Evolutionary conservation across 35 echinoderm and acorn worm species (phyloP).

Genomic region (Eucidaris tribuloides): DNA sequence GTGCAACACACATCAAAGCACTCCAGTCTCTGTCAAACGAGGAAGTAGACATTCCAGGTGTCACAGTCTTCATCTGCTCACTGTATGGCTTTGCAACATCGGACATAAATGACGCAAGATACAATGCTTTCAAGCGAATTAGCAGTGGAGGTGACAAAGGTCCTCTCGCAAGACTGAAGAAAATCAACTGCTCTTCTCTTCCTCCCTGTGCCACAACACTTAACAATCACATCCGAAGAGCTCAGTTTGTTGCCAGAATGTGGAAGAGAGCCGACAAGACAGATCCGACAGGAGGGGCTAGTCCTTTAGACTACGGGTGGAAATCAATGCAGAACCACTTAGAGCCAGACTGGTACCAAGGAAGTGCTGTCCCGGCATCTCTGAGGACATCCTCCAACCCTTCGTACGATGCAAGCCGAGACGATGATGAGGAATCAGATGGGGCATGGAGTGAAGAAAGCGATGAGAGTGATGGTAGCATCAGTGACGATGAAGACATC

Average conservation of each 20-base stretch:
- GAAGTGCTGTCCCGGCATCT: constrained; percentile 33
- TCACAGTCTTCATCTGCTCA: constrained; percentile 37
- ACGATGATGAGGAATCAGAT: constrained; percentile 18
- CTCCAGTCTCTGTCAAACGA: background rate
- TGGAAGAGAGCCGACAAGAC: constrained; percentile 55
- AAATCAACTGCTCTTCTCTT: constrained; percentile 51
- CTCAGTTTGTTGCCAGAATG: constrained; percentile 36
- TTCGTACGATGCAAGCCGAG: background rate
- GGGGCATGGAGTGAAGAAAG: constrained; percentile 37
- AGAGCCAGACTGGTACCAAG: constrained; percentile 46
- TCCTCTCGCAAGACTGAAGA: constrained; percentile 47
- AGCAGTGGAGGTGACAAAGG: constrained; percentile 36
- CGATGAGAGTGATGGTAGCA: constrained; percentile 13
- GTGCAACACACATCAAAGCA: constrained; percentile 1
- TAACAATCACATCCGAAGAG: background rate
- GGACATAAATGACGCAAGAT: constrained; percentile 50
- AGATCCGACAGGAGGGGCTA: constrained; percentile 6
- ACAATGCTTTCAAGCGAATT: constrained; percentile 36
- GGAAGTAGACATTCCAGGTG: constrained; percentile 7
- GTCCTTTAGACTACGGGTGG: constrained; percentile 50
- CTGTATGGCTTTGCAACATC: constrained; percentile 31
- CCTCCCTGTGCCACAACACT: constrained; percentile 56
- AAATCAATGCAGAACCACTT: constrained; percentile 30
- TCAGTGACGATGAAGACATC: background rate
- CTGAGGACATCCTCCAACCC: background rate